Evolutionary conservation across 2,888 invertebrate species (phyloP), one percentile per base, ranked within the genome.

Genomic region (Papilio protenor): DNA sequence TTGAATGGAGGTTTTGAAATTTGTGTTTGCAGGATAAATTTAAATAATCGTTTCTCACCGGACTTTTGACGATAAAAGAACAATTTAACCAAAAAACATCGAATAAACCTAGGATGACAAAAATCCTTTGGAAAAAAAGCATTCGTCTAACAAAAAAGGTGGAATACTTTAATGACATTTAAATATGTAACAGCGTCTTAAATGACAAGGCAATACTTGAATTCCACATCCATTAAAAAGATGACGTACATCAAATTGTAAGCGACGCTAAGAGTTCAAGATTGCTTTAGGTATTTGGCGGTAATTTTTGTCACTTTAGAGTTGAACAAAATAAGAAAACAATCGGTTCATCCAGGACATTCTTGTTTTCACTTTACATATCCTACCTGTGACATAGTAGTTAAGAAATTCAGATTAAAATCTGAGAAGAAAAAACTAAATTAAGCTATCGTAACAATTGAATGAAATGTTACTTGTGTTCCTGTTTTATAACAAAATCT

Each of bases 1-100:
- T 59, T 69, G 40, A 45, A 45, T 40, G n/a, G 40, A 10, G 11
- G 8, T 76, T 76, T 70, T 59, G 55, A 23, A 55, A 55, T 21
- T 21, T 33, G 14, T 40, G 27, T 27, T 5, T 27, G 27, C 61
- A 8, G 6, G 23, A 61, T 61, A 27, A 14, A 61, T 61, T 27
- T 61, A 61, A 27, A 61, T 61, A 23, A 61, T 61, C 16, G 27
- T 16, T 27, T 61, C 27, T 16, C 2, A n/a, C 5, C 23, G 27
- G 61, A 12, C 12, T 57, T 61, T 14, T 16, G 1, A 61, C 5
- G 12, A 57, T 21, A 10, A 21, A 21, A 2, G 21, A 57, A 21
- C 21, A 57, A 23, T 12, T 57, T 21, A 8, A 57, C 57, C 2
- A n/a, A n/a, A 55, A 6, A 55, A 21, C 21, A 57, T 52, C 18